phyloP scores from a whole-genome alignment of 1,140 invertebrate genomes.

The Plectrocnemia conspersa region DNA sequence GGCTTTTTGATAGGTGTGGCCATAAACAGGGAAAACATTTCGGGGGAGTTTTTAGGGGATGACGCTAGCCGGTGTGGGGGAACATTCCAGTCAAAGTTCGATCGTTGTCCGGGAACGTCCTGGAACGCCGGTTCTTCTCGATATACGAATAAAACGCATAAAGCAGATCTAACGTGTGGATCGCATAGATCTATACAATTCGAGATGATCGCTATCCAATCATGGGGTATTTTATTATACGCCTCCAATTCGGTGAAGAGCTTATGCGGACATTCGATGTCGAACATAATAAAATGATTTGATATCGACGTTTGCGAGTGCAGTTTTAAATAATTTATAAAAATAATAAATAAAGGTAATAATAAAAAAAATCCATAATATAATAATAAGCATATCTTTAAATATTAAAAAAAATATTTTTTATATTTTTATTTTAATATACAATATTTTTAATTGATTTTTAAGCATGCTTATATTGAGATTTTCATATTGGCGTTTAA shows the following conservation, averaged over 20 bases:
- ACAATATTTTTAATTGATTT: too few relatives aligned
- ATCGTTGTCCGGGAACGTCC: slow-evolving; percentile 16
- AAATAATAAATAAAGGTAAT: not conserved
- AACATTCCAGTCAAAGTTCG: slow-evolving; percentile 10
- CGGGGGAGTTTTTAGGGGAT: slow-evolving; percentile 16
- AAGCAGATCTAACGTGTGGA: not conserved
- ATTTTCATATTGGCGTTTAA: too few relatives aligned
- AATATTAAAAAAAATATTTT: too few relatives aligned
- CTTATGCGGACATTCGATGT: not conserved
- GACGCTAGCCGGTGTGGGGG: not conserved
- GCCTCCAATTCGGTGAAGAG: slow-evolving; percentile 20
- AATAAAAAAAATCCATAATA: not conserved
- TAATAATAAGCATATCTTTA: too few relatives aligned
- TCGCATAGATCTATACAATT: not conserved
- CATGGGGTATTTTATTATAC: slow-evolving; percentile 4
- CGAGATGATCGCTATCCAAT: too few relatives aligned
- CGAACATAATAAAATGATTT: slow-evolving; percentile 12
- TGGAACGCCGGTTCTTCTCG: not conserved
- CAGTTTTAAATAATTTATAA: too few relatives aligned
- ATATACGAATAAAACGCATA: too few relatives aligned
- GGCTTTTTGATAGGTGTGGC: slow-evolving; percentile 22
- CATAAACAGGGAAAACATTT: slow-evolving; percentile 23
- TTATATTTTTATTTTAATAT: too few relatives aligned
- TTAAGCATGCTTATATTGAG: too few relatives aligned
- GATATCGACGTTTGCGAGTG: not conserved